phyloP scores from a whole-genome alignment of 2,797 vertebrate species.

The Poecilia wingei region DNA sequence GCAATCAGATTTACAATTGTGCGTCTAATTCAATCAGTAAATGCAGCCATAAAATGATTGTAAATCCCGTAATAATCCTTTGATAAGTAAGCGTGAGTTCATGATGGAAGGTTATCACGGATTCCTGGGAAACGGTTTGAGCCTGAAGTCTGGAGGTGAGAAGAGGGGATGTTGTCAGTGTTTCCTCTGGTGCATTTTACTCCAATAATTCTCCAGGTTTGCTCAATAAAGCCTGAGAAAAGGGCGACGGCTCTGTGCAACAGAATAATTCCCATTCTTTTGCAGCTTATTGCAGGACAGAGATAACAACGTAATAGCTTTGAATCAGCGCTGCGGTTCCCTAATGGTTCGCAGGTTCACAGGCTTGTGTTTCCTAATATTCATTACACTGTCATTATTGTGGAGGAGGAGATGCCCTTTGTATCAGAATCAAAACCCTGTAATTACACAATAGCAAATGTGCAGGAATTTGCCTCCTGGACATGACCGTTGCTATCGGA shows the following conservation, averaged over 20 bases:
- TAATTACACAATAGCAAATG: conserved; percentile 51
- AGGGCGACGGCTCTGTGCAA: conserved; percentile 3
- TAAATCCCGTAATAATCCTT: neutral
- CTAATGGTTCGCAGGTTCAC: conserved; percentile 35
- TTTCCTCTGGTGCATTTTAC: neutral
- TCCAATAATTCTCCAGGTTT: conserved; percentile 1
- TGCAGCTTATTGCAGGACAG: conserved; percentile 30
- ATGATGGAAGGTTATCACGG: neutral
- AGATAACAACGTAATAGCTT: conserved; percentile 48
- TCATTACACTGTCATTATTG: conserved; percentile 33
- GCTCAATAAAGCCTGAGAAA: conserved; percentile 15
- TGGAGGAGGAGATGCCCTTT: conserved; percentile 37
- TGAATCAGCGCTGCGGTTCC: conserved; percentile 36
- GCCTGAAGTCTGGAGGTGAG: neutral
- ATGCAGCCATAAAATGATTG: neutral
- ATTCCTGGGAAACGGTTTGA: neutral
- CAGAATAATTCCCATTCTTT: conserved; percentile 33
- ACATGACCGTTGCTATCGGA: neutral
- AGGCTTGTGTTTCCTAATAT: conserved; percentile 31
- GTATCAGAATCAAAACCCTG: conserved; percentile 33
- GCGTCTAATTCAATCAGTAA: conserved; percentile 16
- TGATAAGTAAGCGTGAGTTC: neutral
- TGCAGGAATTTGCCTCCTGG: conserved; percentile 21
- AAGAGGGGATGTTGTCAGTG: neutral
- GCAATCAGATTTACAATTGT: neutral